Evolutionary conservation across 2,888 invertebrate species (phyloP), one percentile per base, ranked within the genome.

Genomic region (Microdon myrmicae): DNA sequence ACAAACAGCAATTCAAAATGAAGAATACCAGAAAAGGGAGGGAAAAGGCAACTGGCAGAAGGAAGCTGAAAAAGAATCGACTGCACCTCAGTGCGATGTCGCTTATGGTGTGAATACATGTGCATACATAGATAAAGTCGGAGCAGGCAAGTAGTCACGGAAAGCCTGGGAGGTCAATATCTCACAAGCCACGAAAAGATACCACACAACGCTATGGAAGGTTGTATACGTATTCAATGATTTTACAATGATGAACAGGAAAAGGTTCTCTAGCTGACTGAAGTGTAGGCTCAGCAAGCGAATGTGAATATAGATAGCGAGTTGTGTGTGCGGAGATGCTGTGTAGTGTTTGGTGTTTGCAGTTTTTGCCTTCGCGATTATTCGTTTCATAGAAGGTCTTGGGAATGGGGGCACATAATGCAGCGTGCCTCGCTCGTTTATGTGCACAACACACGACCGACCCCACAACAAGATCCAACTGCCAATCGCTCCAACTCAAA

Each of bases 331-430:
- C 29, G 16, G 3, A 14, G 16, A 39, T 22, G 29, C 43, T 39
- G 38, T 49, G 32, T 20, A 28, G 32, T 13, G 6, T 23, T 14
- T 14, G 13, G 39, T 39, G 39, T 19, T 39, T 59, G 59, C 51
- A 41, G 47, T 64, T 47, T 56, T 23, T 22, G 25, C 22, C 13
- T 28, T 37, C 7, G 35, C 22, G 49, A 56, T 41, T 64, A 31
- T 43, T 58, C 64, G 58, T 47, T 58, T 64, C 37, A 47, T 51
- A 58, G 64, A 64, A 64, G 64, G 58, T 64, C 64, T 64, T 58
- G 64, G 64, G 64, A 64, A 64, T 64, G 64, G 58, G 64, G 64
- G 64, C 64, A 64, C 64, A 64, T 64, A 53, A 43, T 53, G 20
- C 16, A n/a, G n/a, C n/a, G n/a, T n/a, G n/a, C n/a, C n/a, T n/a